phyloP scores from a whole-genome alignment of 2,113 vertebrate species.

The Dermatemys mawii region DNA sequence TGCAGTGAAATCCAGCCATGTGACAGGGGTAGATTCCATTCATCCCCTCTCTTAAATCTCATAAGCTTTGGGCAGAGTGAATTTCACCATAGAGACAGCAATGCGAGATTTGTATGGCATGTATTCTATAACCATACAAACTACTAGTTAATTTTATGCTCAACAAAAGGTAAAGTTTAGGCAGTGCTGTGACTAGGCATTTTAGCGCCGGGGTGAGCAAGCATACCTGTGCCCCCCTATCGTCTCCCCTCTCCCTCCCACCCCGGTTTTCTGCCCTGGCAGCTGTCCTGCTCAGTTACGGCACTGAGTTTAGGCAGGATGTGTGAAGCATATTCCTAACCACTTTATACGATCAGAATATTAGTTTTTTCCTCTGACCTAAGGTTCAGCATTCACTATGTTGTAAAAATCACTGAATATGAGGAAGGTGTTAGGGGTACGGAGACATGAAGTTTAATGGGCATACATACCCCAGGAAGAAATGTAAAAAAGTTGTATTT shows the following conservation, averaged over 20 bases:
- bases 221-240: neutral
- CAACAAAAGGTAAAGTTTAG: neutral
- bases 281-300: neutral
- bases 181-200: neutral
- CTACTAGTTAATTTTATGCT: neutral
- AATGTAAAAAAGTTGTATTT: slow-evolving; percentile 99
- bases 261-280: neutral
- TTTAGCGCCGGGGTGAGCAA: neutral
- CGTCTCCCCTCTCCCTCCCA: too few species aligned
- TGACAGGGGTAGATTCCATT: neutral
- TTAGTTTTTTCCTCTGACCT: neutral
- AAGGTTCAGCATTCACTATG: slow-evolving; percentile 9
- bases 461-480: slow-evolving; percentile 88
- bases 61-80: neutral
- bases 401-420: slow-evolving; percentile 29
- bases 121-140: neutral
- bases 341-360: neutral
- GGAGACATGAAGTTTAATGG: fast-evolving
- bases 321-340: neutral
- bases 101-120: neutral
- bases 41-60: neutral
- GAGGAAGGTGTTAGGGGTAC: fast-evolving
- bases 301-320: neutral
- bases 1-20: neutral
- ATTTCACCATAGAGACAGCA: neutral